Conservation (phyloP, 2,113 vertebrate genomes). For the Nycticorax nycticorax region DNA sequence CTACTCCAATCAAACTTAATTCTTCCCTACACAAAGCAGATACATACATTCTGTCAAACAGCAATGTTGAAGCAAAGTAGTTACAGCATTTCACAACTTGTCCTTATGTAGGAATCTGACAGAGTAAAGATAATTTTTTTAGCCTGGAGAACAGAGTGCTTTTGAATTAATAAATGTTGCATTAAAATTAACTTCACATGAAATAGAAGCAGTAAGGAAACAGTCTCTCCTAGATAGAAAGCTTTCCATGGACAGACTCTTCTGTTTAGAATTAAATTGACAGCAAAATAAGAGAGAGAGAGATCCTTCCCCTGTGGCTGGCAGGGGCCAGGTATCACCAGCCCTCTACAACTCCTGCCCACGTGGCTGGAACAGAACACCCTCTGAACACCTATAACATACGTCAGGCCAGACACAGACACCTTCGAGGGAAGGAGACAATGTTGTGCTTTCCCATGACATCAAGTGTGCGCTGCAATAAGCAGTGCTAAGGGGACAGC, state of each 20-base stretch:
- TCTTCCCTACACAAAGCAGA: slow-evolving; percentile 32
- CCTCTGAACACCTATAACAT: rapidly evolving
- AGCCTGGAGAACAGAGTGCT: slow-evolving; percentile 28
- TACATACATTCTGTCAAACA: neutral
- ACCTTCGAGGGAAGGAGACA: neutral
- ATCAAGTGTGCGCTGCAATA: rapidly evolving
- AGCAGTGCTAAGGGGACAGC: neutral
- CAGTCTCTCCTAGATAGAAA: neutral
- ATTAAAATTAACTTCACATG: slow-evolving; percentile 56
- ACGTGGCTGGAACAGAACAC: rapidly evolving
- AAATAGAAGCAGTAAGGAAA: slow-evolving; percentile 16
- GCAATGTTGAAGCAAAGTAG: neutral
- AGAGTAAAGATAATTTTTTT: slow-evolving; percentile 28
- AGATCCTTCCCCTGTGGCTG: neutral
- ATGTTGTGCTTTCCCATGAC: rapidly evolving
- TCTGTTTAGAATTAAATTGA: neutral
- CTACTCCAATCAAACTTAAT: slow-evolving; percentile 26
- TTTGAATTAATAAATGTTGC: slow-evolving; percentile 61
- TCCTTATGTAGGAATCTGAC: slow-evolving; percentile 22
- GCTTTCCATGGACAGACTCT: slow-evolving; percentile 16
- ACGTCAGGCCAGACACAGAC: rapidly evolving
- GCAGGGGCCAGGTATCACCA: neutral
- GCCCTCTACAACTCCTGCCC: neutral
- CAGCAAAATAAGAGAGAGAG: neutral
- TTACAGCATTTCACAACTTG: slow-evolving; percentile 33